Evolutionary conservation across 2,888 invertebrate genomes (phyloP), one percentile per base, ranked within the genome.

Genomic region (Urechis unicinctus): DNA sequence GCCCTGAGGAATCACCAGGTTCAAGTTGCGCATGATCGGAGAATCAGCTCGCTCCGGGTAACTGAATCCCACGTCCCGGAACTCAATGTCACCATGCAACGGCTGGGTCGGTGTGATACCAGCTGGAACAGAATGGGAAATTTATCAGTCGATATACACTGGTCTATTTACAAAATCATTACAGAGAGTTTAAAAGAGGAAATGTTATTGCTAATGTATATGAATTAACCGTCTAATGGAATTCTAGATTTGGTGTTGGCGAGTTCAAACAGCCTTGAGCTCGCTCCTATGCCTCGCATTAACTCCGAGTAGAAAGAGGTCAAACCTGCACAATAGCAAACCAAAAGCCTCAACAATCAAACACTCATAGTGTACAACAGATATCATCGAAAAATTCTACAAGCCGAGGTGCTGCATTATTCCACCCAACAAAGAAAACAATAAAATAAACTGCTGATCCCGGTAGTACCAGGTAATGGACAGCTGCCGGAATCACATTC

Each of bases 251-350:
- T 73, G 50, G 91, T 83, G 75, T 95, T 91, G 50, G 91, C 85
- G 55, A 97, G 84, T 72, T 92, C 87, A 87, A 92, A 95, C 26
- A 97, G 81, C 53, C 95, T 83, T 0, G 87, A 83, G 2, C 91
- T 91, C 0, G 96, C 93, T 0, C 96, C 97, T 2, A 97, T 79
- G 0, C 93, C 94, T 62, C 89, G 89, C 80, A 94, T 96, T 61
- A 96, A 75, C 72, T 96, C 95, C 0, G 92, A 87, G 74, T 95
- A 97, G 78, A 95, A 95, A 65, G 86, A 88, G 48, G 90, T 89
- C n/a, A 96, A 75, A 29, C 80, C 79, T 77, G 61, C 1, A 59
- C 56, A 25, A 49, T 49, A 45, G 41, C 13, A 43, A 24, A 30
- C n/a, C n/a, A n/a, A n/a, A n/a, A n/a, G n/a, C n/a, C n/a, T n/a